Percentiles rank a stretch among this genome's conserved stretches.
phyloP scores from a whole-genome alignment of 30 jellyfish, hydroid and myxozoan genomes.

The Aurelia sp. region DNA sequence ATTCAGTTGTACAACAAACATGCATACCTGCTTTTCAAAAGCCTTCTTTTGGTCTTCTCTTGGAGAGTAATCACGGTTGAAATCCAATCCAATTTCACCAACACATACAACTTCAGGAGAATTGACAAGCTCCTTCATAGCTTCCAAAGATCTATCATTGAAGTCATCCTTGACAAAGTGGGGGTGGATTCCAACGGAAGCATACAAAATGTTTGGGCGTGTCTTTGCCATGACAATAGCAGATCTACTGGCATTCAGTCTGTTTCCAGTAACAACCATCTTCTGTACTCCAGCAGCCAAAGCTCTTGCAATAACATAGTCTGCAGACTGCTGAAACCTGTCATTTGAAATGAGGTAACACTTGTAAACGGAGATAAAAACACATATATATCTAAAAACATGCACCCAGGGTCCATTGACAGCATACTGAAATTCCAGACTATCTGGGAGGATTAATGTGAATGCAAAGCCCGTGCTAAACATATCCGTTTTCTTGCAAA shows the following conservation, averaged over 20 bases:
- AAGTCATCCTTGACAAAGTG: conserved; percentile 93
- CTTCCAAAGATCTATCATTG: conserved; percentile 79
- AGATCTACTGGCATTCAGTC: conserved; percentile 76
- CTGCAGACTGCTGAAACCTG: conserved; percentile 68
- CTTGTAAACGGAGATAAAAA: not conserved
- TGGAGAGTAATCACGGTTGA: conserved; percentile 91
- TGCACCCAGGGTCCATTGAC: no score
- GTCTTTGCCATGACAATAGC: conserved; percentile 97
- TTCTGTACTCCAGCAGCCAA: conserved; percentile 93
- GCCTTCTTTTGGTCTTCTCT: conserved; percentile 92
- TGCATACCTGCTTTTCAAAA: conserved; percentile 85
- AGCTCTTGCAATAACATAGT: conserved; percentile 94
- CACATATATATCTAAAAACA: not conserved
- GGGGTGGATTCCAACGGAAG: conserved; percentile 97
- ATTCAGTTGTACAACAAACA: not conserved
- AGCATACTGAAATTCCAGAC: no score
- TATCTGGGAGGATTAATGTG: no score
- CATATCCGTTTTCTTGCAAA: no score
- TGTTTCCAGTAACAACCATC: conserved; percentile 91
- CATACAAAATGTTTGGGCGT: conserved; percentile 86
- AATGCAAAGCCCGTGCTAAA: no score
- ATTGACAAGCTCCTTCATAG: conserved; percentile 76
- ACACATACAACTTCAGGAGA: conserved; percentile 89
- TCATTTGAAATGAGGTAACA: not conserved
- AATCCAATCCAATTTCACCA: conserved; percentile 97